phyloP scores from a whole-genome alignment of 92 coral and sea anemone genomes.

The Montipora capitata region DNA sequence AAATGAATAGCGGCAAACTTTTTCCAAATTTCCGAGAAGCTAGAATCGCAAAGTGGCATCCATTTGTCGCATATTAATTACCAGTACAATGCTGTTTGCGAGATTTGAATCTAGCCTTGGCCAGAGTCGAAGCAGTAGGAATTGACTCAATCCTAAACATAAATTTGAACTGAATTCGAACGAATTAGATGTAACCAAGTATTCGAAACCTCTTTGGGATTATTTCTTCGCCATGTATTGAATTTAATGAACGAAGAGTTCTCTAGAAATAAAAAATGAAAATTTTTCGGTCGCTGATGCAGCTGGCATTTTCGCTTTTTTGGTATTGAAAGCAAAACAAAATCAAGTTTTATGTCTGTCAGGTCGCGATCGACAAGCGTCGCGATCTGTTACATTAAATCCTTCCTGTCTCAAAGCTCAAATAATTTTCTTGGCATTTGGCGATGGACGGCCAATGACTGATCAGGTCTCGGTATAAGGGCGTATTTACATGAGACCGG shows the following conservation, averaged over 20 bases:
- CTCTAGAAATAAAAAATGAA: no score
- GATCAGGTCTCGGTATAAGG: no score
- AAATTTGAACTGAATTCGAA: slow-evolving; percentile 4
- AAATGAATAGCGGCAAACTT: background rate
- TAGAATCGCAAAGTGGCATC: slow-evolving; percentile 31
- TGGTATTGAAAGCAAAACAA: no score
- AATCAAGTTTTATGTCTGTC: no score
- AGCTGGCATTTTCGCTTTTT: no score
- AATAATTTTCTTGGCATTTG: background rate
- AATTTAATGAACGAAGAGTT: no score
- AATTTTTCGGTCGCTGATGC: no score
- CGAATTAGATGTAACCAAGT: background rate
- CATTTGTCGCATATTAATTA: slow-evolving; percentile 4
- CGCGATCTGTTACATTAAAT: background rate
- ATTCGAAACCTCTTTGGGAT: no score
- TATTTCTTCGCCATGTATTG: background rate
- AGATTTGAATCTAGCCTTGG: background rate
- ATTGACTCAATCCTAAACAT: background rate
- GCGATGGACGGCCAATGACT: no score
- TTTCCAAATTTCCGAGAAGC: slow-evolving; percentile 1
- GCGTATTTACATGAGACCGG: no score
- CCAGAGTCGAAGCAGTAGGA: background rate
- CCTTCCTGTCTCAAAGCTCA: background rate
- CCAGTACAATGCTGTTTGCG: slow-evolving; percentile 9
- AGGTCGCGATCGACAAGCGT: no score